Conservation (phyloP, 2,797 vertebrate genomes). For the Hyperoplus lanceolatus region DNA sequence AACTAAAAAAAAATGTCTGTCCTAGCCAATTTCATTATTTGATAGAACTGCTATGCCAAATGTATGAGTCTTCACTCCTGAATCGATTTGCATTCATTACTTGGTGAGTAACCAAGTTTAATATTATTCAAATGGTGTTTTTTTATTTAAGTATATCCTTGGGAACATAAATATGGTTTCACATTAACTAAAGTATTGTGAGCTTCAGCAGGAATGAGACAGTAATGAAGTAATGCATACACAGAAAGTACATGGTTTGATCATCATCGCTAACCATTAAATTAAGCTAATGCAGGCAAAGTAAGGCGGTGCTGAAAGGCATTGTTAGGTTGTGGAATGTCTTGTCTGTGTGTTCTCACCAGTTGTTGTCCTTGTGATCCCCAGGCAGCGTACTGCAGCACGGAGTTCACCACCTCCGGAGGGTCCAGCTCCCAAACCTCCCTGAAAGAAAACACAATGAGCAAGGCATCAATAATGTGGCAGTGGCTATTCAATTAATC, state of each 20-base stretch:
- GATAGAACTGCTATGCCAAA: too few relatives aligned
- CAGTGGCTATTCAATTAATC: too few relatives aligned
- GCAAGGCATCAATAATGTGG: background rate
- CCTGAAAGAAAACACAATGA: conserved; percentile 55
- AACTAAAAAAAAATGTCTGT: too few relatives aligned
- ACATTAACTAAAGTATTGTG: background rate
- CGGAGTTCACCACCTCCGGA: conserved; percentile 84
- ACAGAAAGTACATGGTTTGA: background rate
- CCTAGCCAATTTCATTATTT: too few relatives aligned
- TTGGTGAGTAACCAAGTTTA: too few relatives aligned
- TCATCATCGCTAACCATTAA: background rate
- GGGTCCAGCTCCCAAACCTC: conserved; percentile 86
- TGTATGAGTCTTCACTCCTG: too few relatives aligned
- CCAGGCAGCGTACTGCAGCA: conserved; percentile 86
- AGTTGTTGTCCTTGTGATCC: conserved; percentile 84
- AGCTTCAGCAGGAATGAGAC: background rate
- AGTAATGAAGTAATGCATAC: background rate
- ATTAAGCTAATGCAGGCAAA: background rate
- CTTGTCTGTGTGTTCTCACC: conserved; percentile 58
- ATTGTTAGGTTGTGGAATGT: background rate
- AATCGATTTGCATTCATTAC: too few relatives aligned
- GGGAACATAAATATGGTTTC: too few relatives aligned
- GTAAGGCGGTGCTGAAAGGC: background rate
- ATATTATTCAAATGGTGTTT: too few relatives aligned
- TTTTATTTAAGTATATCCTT: too few relatives aligned